Evolutionary conservation across 1,140 invertebrate species (phyloP), one percentile per base, ranked within the genome.

Genomic region (Maconellicoccus hirsutus): DNA sequence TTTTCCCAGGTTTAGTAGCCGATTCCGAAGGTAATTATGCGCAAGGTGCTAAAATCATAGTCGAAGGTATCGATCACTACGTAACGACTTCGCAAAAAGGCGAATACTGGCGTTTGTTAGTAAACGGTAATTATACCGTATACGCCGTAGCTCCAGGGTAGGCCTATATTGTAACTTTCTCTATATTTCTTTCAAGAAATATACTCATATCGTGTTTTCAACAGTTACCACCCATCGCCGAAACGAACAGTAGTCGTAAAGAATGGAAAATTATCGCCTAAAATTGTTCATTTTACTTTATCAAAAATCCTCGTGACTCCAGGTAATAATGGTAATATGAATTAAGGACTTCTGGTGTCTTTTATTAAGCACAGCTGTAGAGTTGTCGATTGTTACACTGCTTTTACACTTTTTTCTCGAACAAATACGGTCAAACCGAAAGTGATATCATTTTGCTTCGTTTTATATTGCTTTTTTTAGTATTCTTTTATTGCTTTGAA

Each of bases 51-150:
- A 81, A 83, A 70, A 83, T 96, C 33, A 78, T 83, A 29, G 85
- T 94, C 3, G 77, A 84, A 23, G 86, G 86, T 16, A 85, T 92
- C 52, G 80, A 86, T 72, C 87, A 91, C 74, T 90, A 90, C 77
- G 81, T 95, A 21, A 84, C 82, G 14, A 90, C 86, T 0, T 90
- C 89, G 1, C 81, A 84, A 61, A 76, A 83, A n/a, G 93, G 93
- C 70, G 90, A 94, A 78, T 96, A 88, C 80, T 96, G 93, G 93
- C 81, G 93, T 72, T 80, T 95, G 29, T 78, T 95, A 4, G 77
- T 90, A 1, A 91, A 92, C 27, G 93, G 92, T 74, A 81, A 82
- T n/a, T 95, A 94, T 78, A 82, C 81, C 25, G 81, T 95, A 70
- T 84, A 82, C 73, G 88, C 86, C 7, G 77, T 80, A 38, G 89